Evolutionary conservation across 2,113 vertebrate species (phyloP).

Genomic region (Hippocampus comes): DNA sequence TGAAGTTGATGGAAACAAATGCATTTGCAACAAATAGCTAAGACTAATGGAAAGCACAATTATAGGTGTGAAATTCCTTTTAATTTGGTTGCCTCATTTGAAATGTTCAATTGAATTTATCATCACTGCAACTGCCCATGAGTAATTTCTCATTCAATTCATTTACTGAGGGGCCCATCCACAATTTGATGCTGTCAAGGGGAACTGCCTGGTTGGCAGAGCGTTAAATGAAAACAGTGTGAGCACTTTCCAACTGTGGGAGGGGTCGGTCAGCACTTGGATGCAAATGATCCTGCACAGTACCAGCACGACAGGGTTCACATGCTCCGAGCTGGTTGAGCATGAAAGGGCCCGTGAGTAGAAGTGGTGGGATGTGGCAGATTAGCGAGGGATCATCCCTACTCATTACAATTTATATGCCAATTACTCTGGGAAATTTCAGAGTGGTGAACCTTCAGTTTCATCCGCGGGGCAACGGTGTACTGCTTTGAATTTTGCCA

Average conservation of each 20-base stretch:
- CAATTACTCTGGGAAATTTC: slow-evolving; percentile 58
- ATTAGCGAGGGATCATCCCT: slow-evolving; percentile 62
- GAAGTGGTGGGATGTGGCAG: slow-evolving; percentile 60
- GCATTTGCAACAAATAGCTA: slow-evolving; percentile 19
- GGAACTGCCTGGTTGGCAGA: slow-evolving; percentile 1
- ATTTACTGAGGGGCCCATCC: slow-evolving; percentile 30
- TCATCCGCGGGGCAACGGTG: slow-evolving; percentile 32
- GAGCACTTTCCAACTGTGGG: slow-evolving; percentile 25
- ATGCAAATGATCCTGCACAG: slow-evolving; percentile 12
- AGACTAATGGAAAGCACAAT: slow-evolving; percentile 44
- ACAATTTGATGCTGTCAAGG: slow-evolving; percentile 31
- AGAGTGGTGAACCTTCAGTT: slow-evolving; percentile 50
- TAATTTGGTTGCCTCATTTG: slow-evolving; percentile 50
- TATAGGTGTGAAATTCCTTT: slow-evolving; percentile 45
- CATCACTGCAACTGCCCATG: slow-evolving; percentile 33
- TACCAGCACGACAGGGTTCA: slow-evolving; percentile 24
- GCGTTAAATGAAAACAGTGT: slow-evolving; percentile 14
- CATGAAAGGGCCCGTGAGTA: slow-evolving; percentile 43
- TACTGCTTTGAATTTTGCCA: slow-evolving; percentile 38
- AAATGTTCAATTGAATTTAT: slow-evolving; percentile 65
- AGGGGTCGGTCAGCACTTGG: slow-evolving; percentile 14
- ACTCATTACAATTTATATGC: slow-evolving; percentile 62
- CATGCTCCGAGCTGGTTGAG: slow-evolving; percentile 29
- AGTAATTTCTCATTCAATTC: slow-evolving; percentile 47
- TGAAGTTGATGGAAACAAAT: slow-evolving; percentile 17